Percentiles rank a stretch among this genome's conserved stretches.
These are phyloP conservation scores for Lucinisca nassula DNA, from an alignment of 2,888 invertebrate genomes.

Conservation along the genomic window DNA sequence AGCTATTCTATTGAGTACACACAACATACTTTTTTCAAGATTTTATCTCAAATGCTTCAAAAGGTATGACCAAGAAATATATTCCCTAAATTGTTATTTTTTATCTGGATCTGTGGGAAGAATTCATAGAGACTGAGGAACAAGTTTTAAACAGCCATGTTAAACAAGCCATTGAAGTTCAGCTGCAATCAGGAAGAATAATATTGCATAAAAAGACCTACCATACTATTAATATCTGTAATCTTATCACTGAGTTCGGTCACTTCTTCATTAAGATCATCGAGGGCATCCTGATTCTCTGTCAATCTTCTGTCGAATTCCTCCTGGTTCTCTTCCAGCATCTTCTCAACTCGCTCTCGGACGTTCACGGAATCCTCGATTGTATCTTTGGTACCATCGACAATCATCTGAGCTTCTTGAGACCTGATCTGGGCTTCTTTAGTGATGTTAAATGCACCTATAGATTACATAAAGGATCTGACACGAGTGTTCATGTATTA, in stretches of 20 bases:
- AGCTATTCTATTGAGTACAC: too few relatives aligned
- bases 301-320: slow-evolving; percentile 91
- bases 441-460: slow-evolving; percentile 96
- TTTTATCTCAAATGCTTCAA: too few relatives aligned
- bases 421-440: slow-evolving; percentile 92
- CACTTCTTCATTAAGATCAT: slow-evolving; percentile 91
- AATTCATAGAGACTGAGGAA: too few relatives aligned
- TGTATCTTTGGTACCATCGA: slow-evolving; percentile 86
- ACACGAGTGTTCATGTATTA: too few relatives aligned
- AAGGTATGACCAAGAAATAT: too few relatives aligned
- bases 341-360: slow-evolving; percentile 77
- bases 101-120: too few relatives aligned
- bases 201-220: slow-evolving; percentile 86
- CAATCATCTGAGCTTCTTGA: slow-evolving; percentile 89
- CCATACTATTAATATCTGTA: slow-evolving; percentile 95
- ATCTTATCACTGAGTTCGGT: slow-evolving; percentile 92
- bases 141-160: too few relatives aligned
- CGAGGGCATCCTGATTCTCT: slow-evolving; percentile 92
- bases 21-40: too few relatives aligned
- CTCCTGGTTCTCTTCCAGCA: slow-evolving; percentile 89
- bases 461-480: too few relatives aligned
- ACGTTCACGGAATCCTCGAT: slow-evolving; percentile 88
- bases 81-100: too few relatives aligned
- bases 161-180: too few relatives aligned
- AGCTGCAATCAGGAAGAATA: too few relatives aligned